phyloP scores from a whole-genome alignment of 1,140 invertebrate genomes.

The Panagrolaimus sp. region DNA sequence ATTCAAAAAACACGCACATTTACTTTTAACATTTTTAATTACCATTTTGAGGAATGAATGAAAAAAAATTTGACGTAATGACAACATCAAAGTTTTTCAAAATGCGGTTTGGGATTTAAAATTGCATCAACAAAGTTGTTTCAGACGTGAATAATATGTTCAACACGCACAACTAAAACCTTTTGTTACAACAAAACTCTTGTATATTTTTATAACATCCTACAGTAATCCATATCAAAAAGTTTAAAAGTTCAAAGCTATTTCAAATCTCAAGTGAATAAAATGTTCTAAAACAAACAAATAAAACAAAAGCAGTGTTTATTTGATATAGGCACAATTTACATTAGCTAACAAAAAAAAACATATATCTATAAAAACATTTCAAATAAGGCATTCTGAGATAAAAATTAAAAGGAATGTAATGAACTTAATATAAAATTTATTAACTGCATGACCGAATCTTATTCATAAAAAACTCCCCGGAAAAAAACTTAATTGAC shows the following conservation, averaged over 20 bases:
- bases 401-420: neutral
- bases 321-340: neutral
- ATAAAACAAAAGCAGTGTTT: neutral
- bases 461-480: neutral
- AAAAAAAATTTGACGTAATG: too few species aligned
- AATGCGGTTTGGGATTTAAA: too few species aligned
- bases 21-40: too few species aligned
- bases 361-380: neutral
- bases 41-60: too few species aligned
- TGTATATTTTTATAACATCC: too few species aligned
- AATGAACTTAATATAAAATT: neutral
- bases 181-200: too few species aligned
- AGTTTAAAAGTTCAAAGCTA: neutral
- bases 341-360: neutral
- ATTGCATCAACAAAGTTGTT: too few species aligned
- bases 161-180: too few species aligned
- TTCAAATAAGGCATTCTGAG: neutral
- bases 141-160: too few species aligned
- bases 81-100: too few species aligned
- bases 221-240: neutral
- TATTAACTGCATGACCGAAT: neutral
- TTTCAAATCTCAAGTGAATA: slow-evolving; percentile 1
- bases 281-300: neutral
- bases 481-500: neutral
- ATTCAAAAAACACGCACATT: too few species aligned